Percentiles rank a stretch among this genome's conserved stretches.
phyloP scores from a whole-genome alignment of 2,113 vertebrate species.

The Alaudala cheleensis region DNA sequence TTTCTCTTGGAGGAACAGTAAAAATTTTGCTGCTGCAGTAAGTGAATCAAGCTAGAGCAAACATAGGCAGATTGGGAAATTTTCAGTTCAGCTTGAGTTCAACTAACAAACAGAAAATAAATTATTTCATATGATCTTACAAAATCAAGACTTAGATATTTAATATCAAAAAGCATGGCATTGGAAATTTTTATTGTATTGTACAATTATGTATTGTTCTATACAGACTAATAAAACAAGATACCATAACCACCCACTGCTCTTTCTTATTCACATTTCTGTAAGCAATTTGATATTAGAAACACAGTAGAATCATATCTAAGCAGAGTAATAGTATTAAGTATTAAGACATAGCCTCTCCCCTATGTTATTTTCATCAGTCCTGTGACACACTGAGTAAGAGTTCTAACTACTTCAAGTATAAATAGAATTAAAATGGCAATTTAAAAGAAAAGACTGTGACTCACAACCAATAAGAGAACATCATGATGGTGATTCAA shows the following conservation, averaged over 20 bases:
- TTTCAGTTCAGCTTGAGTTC: background rate
- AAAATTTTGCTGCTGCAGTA: background rate
- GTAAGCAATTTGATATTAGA: background rate
- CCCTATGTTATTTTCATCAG: background rate
- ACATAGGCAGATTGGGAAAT: background rate
- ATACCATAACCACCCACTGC: background rate
- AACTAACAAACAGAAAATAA: background rate
- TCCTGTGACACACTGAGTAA: conserved; percentile 35
- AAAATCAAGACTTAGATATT: background rate
- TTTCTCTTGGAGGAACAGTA: background rate
- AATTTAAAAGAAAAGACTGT: conserved; percentile 42
- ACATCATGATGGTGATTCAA: background rate
- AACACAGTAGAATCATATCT: background rate
- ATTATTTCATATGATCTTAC: background rate
- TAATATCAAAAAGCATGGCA: background rate
- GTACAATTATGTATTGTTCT: background rate
- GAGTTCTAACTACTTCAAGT: conserved; percentile 4
- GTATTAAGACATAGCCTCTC: background rate
- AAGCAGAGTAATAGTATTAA: background rate
- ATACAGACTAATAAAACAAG: background rate
- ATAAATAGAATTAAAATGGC: conserved; percentile 44
- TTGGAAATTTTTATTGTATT: background rate
- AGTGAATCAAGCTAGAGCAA: background rate
- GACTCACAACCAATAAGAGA: conserved; percentile 39
- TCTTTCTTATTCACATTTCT: background rate